Evolutionary conservation across 2,797 vertebrate species (phyloP).

Genomic region (Clarias fuscus): DNA sequence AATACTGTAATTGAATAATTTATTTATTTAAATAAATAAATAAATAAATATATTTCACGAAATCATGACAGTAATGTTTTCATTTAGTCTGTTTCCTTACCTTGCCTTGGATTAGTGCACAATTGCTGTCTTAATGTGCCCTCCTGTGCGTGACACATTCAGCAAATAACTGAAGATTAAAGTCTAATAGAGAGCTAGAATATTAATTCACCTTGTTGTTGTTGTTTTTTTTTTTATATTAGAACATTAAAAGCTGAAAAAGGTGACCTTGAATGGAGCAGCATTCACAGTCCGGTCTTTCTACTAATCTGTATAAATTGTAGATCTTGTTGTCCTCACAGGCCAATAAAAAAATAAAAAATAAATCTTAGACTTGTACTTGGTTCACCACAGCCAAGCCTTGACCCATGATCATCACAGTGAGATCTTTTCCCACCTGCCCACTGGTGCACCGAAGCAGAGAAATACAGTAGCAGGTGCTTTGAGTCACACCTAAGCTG

Average conservation of each 20-base stretch:
- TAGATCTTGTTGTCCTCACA: background rate
- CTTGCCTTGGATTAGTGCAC: background rate
- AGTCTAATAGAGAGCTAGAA: background rate
- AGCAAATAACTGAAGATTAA: conserved; percentile 5
- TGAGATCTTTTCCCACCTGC: background rate
- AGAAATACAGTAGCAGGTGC: too few species aligned
- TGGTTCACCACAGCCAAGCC: background rate
- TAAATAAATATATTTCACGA: background rate
- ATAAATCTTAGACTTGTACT: background rate
- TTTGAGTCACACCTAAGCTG: background rate
- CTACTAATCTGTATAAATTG: too few species aligned
- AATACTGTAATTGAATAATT: too few species aligned
- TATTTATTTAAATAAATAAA: background rate
- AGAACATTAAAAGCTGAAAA: background rate
- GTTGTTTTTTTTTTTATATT: background rate
- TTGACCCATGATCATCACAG: background rate
- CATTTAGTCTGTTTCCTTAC: background rate
- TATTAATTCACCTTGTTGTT: background rate
- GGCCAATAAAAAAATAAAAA: background rate
- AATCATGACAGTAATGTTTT: background rate
- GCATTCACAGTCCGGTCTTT: too few species aligned
- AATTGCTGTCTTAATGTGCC: background rate
- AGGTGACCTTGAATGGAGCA: background rate
- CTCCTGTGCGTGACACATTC: background rate
- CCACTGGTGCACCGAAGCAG: background rate